Base-by-base conservation (phyloP, 2,113 vertebrate species). In the Sturnira hondurensis region DNA sequence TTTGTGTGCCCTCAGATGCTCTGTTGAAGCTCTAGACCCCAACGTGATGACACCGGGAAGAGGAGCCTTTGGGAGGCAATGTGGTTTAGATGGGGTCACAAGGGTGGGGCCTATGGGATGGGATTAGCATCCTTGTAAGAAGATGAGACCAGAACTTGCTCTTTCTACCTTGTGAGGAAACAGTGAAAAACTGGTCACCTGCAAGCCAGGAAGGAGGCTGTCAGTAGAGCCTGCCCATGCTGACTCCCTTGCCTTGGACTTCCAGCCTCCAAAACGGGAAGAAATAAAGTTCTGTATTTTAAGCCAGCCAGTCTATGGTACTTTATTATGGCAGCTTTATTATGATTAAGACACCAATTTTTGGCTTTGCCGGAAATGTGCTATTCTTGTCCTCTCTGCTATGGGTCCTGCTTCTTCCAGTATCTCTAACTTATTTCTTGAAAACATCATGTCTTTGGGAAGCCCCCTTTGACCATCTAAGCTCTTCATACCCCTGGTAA, bases 371-470 rank as follows among this genome's bases (percentile, higher is more conserved):
- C 14, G 61, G 17, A 38, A 61, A 63, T 50, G 36, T 84, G 10
- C 31, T 38, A 0, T 52, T 22, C 7, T 47, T 63, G 13, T 74
- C 63, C 14, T 81, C 36, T 78, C 19, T 80, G 19, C 26, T 47
- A 1, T 8, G 36, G 17, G 7, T 1, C 28, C n/a, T 13, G 33
- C 56, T 58, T 61, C 26, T 15, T 16, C n/a, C 10, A 8, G 19
- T 45, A 68, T 36, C 47, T 84, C 45, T 90, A 56, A 43, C 22
- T 67, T 82, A n/a, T 56, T 71, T 26, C 70, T 96, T 81, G 41
- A 70, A 85, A 87, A 43, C 33, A 16, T 19, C 20, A 20, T 8
- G 6, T 56, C 61, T 54, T 71, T 47, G 16, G 54, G 43, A 92
- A 73, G 65, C 8, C 12, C 80, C 91, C 58, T 38, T 52, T 78